Percentiles rank a stretch among this genome's conserved stretches.
Evolutionary conservation across 1,140 invertebrate genomes (phyloP).

Genomic region (Charaxes varanes): DNA sequence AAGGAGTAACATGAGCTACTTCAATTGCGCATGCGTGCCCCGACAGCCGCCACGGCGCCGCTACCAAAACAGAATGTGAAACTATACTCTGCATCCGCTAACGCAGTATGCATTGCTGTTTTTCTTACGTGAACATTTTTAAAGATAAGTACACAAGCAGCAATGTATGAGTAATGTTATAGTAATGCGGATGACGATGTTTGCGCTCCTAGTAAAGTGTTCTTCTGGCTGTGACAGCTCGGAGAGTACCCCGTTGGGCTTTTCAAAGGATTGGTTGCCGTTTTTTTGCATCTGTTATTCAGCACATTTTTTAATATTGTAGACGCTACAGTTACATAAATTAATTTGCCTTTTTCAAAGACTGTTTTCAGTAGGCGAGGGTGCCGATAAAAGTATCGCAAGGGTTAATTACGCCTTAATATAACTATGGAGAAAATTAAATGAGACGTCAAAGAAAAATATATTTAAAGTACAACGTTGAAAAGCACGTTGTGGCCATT

Average conservation of each 20-base stretch:
- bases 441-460: too few relatives aligned
- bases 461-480: too few relatives aligned
- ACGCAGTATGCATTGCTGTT: constrained; percentile 42
- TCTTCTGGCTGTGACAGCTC: constrained; percentile 65
- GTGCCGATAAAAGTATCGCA: too few relatives aligned
- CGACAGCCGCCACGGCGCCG: constrained; percentile 57
- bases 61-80: constrained; percentile 32
- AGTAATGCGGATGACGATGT: constrained; percentile 31
- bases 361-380: too few relatives aligned
- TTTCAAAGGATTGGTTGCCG: constrained; percentile 64
- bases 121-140: constrained; percentile 27
- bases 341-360: constrained; percentile 68
- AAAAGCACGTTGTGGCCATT: too few relatives aligned
- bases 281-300: constrained; percentile 61
- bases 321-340: constrained; percentile 65
- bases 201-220: constrained; percentile 45
- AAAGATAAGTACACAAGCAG: constrained; percentile 18
- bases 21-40: constrained; percentile 62
- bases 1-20: too few relatives aligned
- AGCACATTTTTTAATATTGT: constrained; percentile 63
- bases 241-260: constrained; percentile 56
- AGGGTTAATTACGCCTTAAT: too few relatives aligned
- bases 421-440: too few relatives aligned
- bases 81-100: constrained; percentile 16
- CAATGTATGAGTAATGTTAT: constrained; percentile 24